Base-by-base conservation (phyloP, 2,113 vertebrate species). In the Puntigrus tetrazona region DNA sequence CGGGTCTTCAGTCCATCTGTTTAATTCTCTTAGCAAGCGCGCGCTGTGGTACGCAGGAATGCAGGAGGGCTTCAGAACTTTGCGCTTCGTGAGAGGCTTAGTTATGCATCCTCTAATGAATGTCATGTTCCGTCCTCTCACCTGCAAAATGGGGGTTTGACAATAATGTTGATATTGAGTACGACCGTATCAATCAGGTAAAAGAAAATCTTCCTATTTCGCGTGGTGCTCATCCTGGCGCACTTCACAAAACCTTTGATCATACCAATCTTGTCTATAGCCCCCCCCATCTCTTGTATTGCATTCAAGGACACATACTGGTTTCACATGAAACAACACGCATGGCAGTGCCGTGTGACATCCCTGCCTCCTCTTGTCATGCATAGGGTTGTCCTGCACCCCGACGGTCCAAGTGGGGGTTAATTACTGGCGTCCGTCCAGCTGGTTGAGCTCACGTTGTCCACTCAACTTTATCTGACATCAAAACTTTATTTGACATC, bases 181-280 rank as follows among this genome's bases (percentile, higher is more conserved):
- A 18, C 29, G 22, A 20, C 20, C 5, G 2, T 38, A 38, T 69
- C 65, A 69, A 38, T 69, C 34, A 38, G 18, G 65, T 38, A 22
- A 22, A 69, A 69, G 4, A 38, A 69, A 69, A 69, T 69, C 31
- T 69, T 69, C 7, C 31, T 36, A 38, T 69, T 69, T 69, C 18
- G 38, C 18, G n/a, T 38, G 34, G 18, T 4, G 31, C 65, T 69
- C 31, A 38, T 31, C 31, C 7, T 38, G 34, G 8, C 65, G 38
- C 65, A 36, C 65, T 38, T 34, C 16, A 69, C 65, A 69, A 69
- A 69, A 69, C 65, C 65, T 69, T 69, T 69, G 65, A 69, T 69
- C 65, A 69, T 69, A 18, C 34, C 65, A 69, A 69, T 69, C 34
- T 69, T 69, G 34, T 69, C 65, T 69, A 69, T 69, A 38, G 34